Evolutionary conservation across 2,888 invertebrate genomes (phyloP).

Genomic region (Agrochola macilenta): DNA sequence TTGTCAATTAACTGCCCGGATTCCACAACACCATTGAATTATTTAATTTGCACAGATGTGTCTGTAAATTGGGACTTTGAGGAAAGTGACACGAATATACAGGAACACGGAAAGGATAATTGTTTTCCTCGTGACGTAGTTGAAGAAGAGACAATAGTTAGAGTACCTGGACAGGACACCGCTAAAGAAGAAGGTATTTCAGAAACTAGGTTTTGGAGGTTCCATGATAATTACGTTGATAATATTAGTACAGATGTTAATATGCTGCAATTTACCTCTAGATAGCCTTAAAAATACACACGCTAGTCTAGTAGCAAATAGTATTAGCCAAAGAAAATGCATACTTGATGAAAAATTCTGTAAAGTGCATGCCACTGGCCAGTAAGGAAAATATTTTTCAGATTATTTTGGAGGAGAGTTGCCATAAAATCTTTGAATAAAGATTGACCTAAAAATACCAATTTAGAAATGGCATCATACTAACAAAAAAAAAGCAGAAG

Average conservation of each 20-base stretch:
- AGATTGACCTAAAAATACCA: background rate
- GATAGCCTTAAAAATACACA: background rate
- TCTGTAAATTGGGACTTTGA: constrained; percentile 39
- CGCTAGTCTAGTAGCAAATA: background rate
- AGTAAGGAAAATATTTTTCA: background rate
- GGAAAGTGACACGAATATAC: constrained; percentile 12
- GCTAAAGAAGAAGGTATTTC: background rate
- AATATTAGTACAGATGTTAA: background rate
- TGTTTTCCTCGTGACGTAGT: background rate
- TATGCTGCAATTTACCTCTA: background rate
- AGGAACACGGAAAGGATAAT: background rate
- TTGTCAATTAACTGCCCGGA: constrained; percentile 60
- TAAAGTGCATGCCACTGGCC: background rate
- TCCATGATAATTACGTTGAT: background rate
- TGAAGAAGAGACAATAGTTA: background rate
- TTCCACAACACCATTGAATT: constrained; percentile 51
- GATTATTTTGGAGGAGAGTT: background rate
- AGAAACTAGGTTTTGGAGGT: background rate
- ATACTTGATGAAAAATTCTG: background rate
- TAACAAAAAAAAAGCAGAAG: no score
- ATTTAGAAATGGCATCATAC: background rate
- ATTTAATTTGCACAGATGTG: constrained; percentile 58
- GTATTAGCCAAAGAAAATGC: background rate
- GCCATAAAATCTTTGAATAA: background rate
- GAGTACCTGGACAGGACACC: background rate